Evolutionary conservation across 2,797 vertebrate genomes (phyloP).

Genomic region (Cheirogaleus major): DNA sequence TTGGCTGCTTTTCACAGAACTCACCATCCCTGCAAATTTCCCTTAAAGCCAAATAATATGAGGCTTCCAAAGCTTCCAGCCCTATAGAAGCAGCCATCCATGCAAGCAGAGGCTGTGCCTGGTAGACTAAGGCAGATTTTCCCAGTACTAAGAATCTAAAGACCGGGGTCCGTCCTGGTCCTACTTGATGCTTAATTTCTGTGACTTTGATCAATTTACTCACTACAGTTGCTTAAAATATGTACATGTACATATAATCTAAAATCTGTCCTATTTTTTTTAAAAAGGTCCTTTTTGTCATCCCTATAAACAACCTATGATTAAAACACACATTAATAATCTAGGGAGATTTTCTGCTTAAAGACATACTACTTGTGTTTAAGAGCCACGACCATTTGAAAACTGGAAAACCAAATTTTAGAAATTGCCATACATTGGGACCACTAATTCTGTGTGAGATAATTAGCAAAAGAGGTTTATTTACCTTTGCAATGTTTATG

Average conservation of each 20-base stretch:
- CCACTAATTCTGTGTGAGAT: background rate
- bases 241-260: background rate
- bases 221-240: background rate
- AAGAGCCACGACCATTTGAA: conserved; percentile 52
- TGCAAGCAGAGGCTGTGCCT: background rate
- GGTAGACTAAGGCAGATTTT: background rate
- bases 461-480: background rate
- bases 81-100: background rate
- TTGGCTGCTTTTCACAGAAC: background rate
- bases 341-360: background rate
- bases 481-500: background rate
- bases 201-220: conserved; percentile 17
- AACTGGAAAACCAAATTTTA: conserved; percentile 59
- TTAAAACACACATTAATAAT: conserved; percentile 36
- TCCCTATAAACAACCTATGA: background rate
- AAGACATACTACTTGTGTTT: conserved; percentile 63
- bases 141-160: background rate
- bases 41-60: background rate
- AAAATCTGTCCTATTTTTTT: conserved; percentile 11
- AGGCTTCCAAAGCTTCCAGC: background rate
- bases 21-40: background rate
- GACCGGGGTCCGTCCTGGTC: background rate
- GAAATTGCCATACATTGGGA: background rate
- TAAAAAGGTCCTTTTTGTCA: background rate
- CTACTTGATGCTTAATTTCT: background rate